Base-by-base conservation (phyloP, 1,140 invertebrate genomes). In the Trachelipus rathkii region DNA sequence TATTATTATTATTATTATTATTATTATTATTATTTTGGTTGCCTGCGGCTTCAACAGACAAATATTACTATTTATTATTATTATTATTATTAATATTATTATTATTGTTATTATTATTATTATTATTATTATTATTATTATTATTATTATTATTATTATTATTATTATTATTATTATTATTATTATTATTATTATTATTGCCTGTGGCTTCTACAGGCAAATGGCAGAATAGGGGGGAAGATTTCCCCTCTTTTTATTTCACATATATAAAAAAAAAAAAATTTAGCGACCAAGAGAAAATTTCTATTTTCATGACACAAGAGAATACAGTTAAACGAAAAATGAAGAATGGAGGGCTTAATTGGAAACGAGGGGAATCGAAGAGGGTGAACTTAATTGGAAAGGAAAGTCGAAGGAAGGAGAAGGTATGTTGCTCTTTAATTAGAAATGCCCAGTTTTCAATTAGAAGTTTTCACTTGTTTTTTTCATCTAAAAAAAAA, bases 301-400 rank as follows among this genome's bases (percentile, higher is more conserved):
- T 60, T 60, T 60, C 50, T 13, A 60, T 60, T 60, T 60, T 19
- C 50, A 60, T 13, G 50, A 60, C 50, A 60, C 19, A 60, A 60
- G 19, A 13, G 50, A 60, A 60, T 60, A 19, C 19, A 15, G 50
- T 60, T 1, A 19, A 60, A 60, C 19, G 50, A 60, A 19, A 19
- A 19, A 13, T 60, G 19, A 60, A 60, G 50, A 60, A 60, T 60
- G 19, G 50, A 60, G 11, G 50, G 50, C 19, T 60, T 60, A 60
- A 60, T 60, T 60, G 50, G 50, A 60, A 60, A 60, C 11, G 50
- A 60, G 50, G 19, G 50, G 33, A 33, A 33, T 33, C 33, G 33
- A 33, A 33, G 33, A 33, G 33, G 33, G 33, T 33, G 1, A 1
- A 33, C 6, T 33, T 33, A 33, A 33, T 33, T 33, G 33, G 33